Evolutionary conservation across 2,888 invertebrate genomes (phyloP), one percentile per base, ranked within the genome.

Genomic region (Linnaemya vulpina): DNA sequence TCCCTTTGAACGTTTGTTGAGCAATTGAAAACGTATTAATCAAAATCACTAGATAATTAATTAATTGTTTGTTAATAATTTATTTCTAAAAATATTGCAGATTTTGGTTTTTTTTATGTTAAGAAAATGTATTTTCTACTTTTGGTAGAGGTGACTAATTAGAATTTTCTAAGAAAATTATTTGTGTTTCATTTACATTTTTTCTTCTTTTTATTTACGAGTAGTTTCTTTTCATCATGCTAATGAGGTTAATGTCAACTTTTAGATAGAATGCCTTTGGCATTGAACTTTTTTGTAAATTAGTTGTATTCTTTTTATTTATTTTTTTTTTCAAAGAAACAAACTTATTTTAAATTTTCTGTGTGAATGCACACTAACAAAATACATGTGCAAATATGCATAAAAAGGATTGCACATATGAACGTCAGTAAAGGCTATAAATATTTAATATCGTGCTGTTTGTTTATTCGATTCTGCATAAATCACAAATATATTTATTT

Each of bases 161-260:
- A 38, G 38, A 60, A 60, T 53, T 74, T 51, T 51, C 17, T 17
- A 49, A 51, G 3, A 9, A 60, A 22, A 35, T 43, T 80, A 53
- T 62, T 67, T 38, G 20, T 8, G 17, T 9, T 30, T 49, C 15
- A 15, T 58, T 53, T 15, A 22, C 15, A 0, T 49, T 49, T 49
- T 38, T 5, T 25, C 22, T 30, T 62, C 17, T 49, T 49, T 63
- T 76, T 38, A 58, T 63, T 11, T 40, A 40, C 40, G 40, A 40
- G 11, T 62, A 51, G 35, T 55, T 58, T 51, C 38, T 25, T 58
- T 77, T 49, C 7, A 63, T 84, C 60, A 20, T 67, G 40, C 58
- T 80, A 51, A 67, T 71, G 82, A 85, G 85, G 82, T 82, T 71
- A 85, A 85, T 82, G 85, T 75, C 78, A 85, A 62, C 68, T 70